Evolutionary conservation across 2,113 vertebrate genomes (phyloP).

Genomic region (Macrotus californicus): DNA sequence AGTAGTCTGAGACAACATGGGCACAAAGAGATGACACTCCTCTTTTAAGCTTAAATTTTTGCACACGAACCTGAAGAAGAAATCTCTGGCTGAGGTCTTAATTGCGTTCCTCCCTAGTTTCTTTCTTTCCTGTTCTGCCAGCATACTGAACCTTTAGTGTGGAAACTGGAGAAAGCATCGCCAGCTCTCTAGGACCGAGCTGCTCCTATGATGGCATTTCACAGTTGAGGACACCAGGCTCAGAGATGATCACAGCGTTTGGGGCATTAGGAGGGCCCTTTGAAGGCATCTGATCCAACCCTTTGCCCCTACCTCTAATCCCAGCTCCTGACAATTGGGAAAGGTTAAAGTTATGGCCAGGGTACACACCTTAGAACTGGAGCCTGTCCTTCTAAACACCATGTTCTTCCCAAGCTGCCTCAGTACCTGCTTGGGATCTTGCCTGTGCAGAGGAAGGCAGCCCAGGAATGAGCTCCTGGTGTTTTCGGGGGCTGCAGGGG

Average conservation of each 20-base stretch:
- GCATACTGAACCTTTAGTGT: not conserved
- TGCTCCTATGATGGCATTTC: not conserved
- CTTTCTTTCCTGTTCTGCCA: not conserved
- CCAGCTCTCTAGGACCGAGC: not conserved
- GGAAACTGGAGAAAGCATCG: not conserved
- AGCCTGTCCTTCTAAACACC: not conserved
- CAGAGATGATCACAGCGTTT: not conserved
- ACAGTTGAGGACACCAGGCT: not conserved
- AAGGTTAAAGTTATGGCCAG: not conserved
- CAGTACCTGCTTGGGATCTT: not conserved
- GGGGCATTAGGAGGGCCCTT: not conserved
- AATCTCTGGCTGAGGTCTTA: not conserved
- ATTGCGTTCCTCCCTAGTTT: not conserved
- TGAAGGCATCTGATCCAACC: not conserved
- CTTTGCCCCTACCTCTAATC: not conserved
- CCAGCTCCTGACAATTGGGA: not conserved
- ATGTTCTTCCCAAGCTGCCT: not conserved
- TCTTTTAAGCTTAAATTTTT: conserved; percentile 5
- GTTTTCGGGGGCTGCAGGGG: not conserved
- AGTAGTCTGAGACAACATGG: not conserved
- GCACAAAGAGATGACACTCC: not conserved
- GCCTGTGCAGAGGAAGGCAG: not conserved
- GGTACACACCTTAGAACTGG: not conserved
- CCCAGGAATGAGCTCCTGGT: not conserved
- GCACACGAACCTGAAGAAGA: not conserved